A percentile compares a stretch with the other conserved stretches of the same genome.
Evolutionary conservation across 1,140 invertebrate species (phyloP).

Genomic region (Plutomurus gul): DNA sequence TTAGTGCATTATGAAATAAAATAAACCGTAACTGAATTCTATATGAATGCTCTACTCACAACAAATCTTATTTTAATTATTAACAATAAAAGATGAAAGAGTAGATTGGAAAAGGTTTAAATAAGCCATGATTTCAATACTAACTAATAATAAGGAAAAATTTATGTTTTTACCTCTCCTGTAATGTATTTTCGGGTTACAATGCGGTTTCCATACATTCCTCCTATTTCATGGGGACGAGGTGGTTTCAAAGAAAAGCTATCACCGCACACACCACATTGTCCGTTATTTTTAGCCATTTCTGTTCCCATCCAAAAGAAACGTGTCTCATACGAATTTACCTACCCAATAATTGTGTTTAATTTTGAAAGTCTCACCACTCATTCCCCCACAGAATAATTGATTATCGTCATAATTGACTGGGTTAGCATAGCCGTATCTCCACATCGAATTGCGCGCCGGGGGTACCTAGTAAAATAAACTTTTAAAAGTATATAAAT

Average conservation of each 20-base stretch:
- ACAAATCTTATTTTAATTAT: too few relatives aligned
- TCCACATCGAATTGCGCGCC: conserved; percentile 90
- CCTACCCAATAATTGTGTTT: too few relatives aligned
- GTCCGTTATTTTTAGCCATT: conserved; percentile 81
- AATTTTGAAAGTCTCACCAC: too few relatives aligned
- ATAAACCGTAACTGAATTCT: too few relatives aligned
- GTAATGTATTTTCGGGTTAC: conserved; percentile 77
- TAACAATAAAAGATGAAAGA: too few relatives aligned
- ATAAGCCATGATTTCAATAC: too few relatives aligned
- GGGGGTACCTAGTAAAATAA: too few relatives aligned
- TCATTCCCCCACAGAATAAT: conserved; percentile 74
- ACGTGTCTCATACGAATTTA: too few relatives aligned
- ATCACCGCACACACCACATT: conserved; percentile 88
- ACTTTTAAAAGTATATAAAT: not conserved
- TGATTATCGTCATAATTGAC: conserved; percentile 94
- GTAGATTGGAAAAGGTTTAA: too few relatives aligned
- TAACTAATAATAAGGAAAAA: too few relatives aligned
- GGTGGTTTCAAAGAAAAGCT: conserved; percentile 72
- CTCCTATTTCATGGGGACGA: conserved; percentile 84
- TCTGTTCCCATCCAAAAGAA: conserved; percentile 70
- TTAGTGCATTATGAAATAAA: too few relatives aligned
- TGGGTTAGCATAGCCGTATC: conserved; percentile 87
- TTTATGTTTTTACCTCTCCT: conserved; percentile 79
- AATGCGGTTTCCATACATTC: conserved; percentile 81
- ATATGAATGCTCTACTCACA: too few relatives aligned